Evolutionary conservation across 1,140 invertebrate genomes (phyloP), one percentile per base, ranked within the genome.

Genomic region (Drosophila nebulosa): DNA sequence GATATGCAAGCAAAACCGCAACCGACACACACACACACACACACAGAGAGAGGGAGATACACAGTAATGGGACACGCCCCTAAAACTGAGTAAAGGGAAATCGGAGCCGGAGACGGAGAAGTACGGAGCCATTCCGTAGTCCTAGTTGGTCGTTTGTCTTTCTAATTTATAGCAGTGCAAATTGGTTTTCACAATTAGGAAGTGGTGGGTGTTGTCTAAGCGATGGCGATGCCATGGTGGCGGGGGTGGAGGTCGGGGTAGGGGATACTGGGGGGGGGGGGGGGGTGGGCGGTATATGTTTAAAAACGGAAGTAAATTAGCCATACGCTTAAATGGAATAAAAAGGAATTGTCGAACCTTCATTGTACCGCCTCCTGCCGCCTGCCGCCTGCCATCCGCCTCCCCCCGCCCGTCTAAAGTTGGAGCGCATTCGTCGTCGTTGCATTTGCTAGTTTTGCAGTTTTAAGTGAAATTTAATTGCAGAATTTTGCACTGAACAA

Each of bases 141-240:
- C 39, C 16, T 46, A 27, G 63, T 46, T 70, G 64, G 64, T 78
- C 81, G 83, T 86, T 86, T 88, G 81, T 86, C 81, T 86, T 81
- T 79, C 78, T 86, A 86, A 86, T 86, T 86, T 86, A 86, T 86
- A 78, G 84, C 83, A 69, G 83, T 79, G 83, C 78, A 86, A 86
- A 86, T 86, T 86, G 83, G 83, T 88, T 86, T 86, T 80, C 83
- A 88, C 83, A 86, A 86, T 86, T 86, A 86, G 83, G 83, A 88
- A 86, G 78, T 86, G 79, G 83, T 86, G 83, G 83, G 83, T 86
- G 83, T 86, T 76, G 83, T 78, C 46, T 50, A 46, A 46, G 6
- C 39, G 39, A n/a, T n/a, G n/a, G n/a, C n/a, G 27, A 30, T 30
- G 27, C 7, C 6, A 30, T 30, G 27, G 0, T 2, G 27, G 5